A percentile compares a stretch with the other conserved stretches of the same genome.
Evolutionary conservation across 2,888 invertebrate genomes (phyloP).

Genomic region (Hartigia nigra): DNA sequence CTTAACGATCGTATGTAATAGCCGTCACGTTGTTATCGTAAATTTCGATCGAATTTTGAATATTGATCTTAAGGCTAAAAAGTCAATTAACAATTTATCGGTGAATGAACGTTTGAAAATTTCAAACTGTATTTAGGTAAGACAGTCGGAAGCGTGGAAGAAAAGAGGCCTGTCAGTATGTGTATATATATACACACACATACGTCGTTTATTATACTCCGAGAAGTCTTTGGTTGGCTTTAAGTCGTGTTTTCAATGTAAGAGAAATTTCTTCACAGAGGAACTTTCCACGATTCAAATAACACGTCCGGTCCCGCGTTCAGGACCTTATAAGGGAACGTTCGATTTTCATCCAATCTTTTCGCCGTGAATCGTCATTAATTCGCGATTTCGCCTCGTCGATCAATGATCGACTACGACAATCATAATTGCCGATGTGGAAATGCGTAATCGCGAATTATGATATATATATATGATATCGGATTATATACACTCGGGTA

Average conservation of each 20-base stretch:
- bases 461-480: neutral
- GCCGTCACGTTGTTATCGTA: neutral
- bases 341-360: constrained; percentile 32
- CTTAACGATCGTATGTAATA: neutral
- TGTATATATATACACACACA: neutral
- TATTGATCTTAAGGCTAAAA: neutral
- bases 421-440: constrained; percentile 40
- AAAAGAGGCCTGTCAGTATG: neutral
- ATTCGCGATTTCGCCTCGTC: constrained; percentile 32
- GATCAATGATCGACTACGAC: constrained; percentile 40
- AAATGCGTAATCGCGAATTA: constrained; percentile 24
- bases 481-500: neutral
- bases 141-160: neutral
- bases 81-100: neutral
- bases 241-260: neutral
- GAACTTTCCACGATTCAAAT: neutral
- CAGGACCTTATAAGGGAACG: constrained; percentile 26
- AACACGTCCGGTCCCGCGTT: neutral
- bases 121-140: neutral
- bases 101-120: neutral
- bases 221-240: neutral
- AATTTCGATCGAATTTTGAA: neutral
- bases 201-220: neutral
- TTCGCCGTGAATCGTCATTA: constrained; percentile 32
- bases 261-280: neutral